Evolutionary conservation across 2,888 invertebrate genomes (phyloP), one percentile per base, ranked within the genome.

Genomic region (Eupithecia tripunctaria): DNA sequence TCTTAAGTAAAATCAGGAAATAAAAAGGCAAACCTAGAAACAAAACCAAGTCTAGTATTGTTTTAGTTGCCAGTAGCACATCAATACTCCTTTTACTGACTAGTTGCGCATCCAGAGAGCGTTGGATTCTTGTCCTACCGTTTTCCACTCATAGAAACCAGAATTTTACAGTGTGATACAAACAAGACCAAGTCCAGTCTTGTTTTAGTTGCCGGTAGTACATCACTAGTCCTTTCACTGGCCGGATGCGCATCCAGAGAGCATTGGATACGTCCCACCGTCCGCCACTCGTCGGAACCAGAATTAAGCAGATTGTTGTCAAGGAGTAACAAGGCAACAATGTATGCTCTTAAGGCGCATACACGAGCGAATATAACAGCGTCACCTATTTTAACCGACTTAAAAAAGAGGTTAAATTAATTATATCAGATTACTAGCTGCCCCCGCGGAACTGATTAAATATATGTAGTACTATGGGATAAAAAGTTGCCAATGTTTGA

Each of bases 201-300:
- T 47, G 41, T 18, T 2, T n/a, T 8, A 5, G 7, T 47, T 21
- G 10, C 51, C n/a, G 21, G 51, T 10, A 51, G 10, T 10, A 51
- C 51, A 51, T 51, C 51, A 51, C 51, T 51, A 51, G 21, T 51
- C 21, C 51, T 51, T 51, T 51, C 51, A 51, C 51, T 51, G 21
- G 21, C 51, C 51, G 51, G 51, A 51, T 10, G 10, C 51, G 3
- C 51, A 21, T 51, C 51, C 51, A 51, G 21, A 51, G 51, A 51
- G 21, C n/a, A 21, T 51, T 51, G 51, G 51, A 21, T 51, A 51
- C 21, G 21, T 21, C 51, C 51, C n/a, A 21, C 51, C 21, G 21
- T 21, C 21, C 10, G 21, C n/a, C 21, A 51, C 10, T 4, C 12
- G 21, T 10, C 2, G 3, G 21, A 51, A 51, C 51, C 21, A 51